Conservation (phyloP, 2,797 vertebrate species). For the Gambusia yucatana region DNA sequence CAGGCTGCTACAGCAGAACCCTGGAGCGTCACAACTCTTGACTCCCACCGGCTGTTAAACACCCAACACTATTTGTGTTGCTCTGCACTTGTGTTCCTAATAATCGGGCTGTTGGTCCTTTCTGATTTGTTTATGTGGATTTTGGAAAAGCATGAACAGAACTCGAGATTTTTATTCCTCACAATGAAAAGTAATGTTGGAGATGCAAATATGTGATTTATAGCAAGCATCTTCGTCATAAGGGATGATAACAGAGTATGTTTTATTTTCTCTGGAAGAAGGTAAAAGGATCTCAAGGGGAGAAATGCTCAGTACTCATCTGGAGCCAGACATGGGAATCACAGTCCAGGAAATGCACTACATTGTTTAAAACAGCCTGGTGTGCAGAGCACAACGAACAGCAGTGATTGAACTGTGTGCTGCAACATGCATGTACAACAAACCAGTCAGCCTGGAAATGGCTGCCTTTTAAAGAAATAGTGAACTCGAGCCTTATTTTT, state of each 20-base stretch:
- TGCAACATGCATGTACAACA: slow-evolving; percentile 65
- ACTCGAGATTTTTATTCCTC: slow-evolving; percentile 56
- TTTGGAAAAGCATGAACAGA: slow-evolving; percentile 60
- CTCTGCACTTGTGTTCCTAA: slow-evolving; percentile 41
- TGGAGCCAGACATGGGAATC: slow-evolving; percentile 37
- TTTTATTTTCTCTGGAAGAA: slow-evolving; percentile 30
- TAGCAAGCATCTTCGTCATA: background rate
- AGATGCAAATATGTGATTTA: slow-evolving; percentile 37
- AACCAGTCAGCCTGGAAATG: slow-evolving; percentile 48
- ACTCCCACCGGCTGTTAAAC: slow-evolving; percentile 33
- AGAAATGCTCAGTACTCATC: slow-evolving; percentile 35
- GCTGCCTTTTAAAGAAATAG: slow-evolving; percentile 39
- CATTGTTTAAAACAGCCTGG: slow-evolving; percentile 36
- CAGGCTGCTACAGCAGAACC: slow-evolving; percentile 31
- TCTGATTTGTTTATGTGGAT: slow-evolving; percentile 49
- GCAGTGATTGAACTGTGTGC: slow-evolving; percentile 35
- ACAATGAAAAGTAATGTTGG: slow-evolving; percentile 34
- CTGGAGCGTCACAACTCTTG: slow-evolving; percentile 40
- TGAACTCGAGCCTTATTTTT: slow-evolving; percentile 58
- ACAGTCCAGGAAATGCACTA: slow-evolving; percentile 42
- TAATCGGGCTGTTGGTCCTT: slow-evolving; percentile 32
- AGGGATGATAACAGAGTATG: slow-evolving; percentile 24
- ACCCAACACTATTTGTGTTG: slow-evolving; percentile 26
- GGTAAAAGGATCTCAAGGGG: slow-evolving; percentile 26
- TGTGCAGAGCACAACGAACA: slow-evolving; percentile 35